Evolutionary conservation across 2,888 invertebrate species (phyloP).

Genomic region (Pediacus dermestoides): DNA sequence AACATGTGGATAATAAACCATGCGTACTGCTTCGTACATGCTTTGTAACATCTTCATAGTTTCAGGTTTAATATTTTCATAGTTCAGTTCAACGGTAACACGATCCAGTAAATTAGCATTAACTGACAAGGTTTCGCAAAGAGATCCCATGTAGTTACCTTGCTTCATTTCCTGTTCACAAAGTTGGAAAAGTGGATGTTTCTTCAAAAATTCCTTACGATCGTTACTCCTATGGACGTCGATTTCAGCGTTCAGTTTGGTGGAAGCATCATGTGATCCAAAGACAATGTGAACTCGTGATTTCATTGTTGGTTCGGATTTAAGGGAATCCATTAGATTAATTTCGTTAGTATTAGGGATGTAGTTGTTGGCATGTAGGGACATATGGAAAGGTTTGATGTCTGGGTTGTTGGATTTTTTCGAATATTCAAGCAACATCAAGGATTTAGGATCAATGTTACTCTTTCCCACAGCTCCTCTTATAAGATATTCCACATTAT

Average conservation of each 20-base stretch:
- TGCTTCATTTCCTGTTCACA: constrained; percentile 52
- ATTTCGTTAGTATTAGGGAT: constrained; percentile 3
- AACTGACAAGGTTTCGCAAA: constrained; percentile 20
- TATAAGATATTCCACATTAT: neutral
- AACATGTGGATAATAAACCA: neutral
- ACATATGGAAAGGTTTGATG: neutral
- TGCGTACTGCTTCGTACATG: constrained; percentile 46
- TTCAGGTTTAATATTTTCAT: neutral
- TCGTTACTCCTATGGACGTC: constrained; percentile 1
- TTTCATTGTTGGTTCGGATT: neutral
- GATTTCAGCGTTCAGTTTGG: neutral
- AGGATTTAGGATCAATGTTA: neutral
- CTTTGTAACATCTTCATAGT: neutral
- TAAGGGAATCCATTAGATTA: neutral
- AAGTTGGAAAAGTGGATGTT: constrained; percentile 45
- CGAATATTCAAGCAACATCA: constrained; percentile 1
- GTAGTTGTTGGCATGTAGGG: neutral
- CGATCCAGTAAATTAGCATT: constrained; percentile 1
- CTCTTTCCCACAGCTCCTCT: neutral
- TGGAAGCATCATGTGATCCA: neutral
- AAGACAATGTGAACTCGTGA: neutral
- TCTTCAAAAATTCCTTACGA: neutral
- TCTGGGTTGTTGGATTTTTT: constrained; percentile 1
- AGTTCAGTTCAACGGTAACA: neutral
- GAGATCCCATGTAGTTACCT: constrained; percentile 54